Evolutionary conservation across 2,113 vertebrate genomes (phyloP), one percentile per base, ranked within the genome.

Genomic region (Parotia lawesii): DNA sequence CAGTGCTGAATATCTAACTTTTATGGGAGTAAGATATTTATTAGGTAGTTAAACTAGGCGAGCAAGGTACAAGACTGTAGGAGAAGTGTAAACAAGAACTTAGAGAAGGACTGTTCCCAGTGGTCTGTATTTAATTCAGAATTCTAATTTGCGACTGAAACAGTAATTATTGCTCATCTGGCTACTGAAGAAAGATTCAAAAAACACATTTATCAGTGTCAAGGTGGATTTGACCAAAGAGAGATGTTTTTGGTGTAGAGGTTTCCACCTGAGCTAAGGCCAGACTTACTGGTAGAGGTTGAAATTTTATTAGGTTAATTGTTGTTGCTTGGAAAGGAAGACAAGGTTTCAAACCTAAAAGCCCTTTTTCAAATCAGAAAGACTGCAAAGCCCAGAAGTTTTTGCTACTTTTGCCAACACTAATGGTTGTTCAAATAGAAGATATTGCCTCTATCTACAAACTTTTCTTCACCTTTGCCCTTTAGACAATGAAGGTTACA

Each of bases 71-170:
- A 90, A 37, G 54, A 31, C 74, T 88, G 13, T 69, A 81, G 93
- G n/a, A 70, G 60, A 94, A 89, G 33, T 42, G 53, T 61, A 81
- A 91, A 95, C 47, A 94, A 90, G 64, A 87, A 86, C 35, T 66
- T 62, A 76, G 77, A 91, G 37, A 86, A 61, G 45, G 23, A 65
- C 28, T 69, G 10, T 35, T 90, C 27, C 35, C 42, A 53, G 23
- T 61, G 25, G 27, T 4, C 31, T 84, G 19, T 47, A 72, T 69
- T 87, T 89, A 91, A 91, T 87, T 89, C 51, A 74, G 22, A 74
- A 25, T 38, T 64, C 44, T 53, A 78, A 84, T 62, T 77, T 74
- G n/a, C 21, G 74, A 31, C 19, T 74, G 25, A 74, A 95, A 73
- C 31, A 73, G 37, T 44, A 66, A 90, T 77, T 62, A 38, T 51